Percentiles rank a stretch among this genome's conserved stretches.
Evolutionary conservation across 1,140 invertebrate genomes (phyloP).

Genomic region (Meloidogyne chitwoodi): DNA sequence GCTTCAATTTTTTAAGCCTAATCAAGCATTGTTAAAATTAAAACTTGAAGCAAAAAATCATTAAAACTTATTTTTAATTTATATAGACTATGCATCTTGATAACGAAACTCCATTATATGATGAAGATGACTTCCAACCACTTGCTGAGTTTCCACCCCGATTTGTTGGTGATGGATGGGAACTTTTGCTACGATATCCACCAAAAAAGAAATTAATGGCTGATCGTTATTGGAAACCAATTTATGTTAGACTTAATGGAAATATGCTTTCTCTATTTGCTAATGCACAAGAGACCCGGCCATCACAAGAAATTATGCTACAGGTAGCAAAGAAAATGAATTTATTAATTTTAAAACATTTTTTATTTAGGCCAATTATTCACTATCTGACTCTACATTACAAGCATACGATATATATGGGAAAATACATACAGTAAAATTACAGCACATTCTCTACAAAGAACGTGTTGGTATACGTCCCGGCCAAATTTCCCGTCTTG

Average conservation of each 20-base stretch:
- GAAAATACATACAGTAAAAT: conserved; percentile 96
- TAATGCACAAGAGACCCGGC: conserved; percentile 77
- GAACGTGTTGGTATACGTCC: conserved; percentile 91
- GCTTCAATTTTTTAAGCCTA: neutral
- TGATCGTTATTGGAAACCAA: conserved; percentile 92
- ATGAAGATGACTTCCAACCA: conserved; percentile 86
- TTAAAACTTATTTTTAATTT: neutral
- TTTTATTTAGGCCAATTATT: conserved; percentile 54
- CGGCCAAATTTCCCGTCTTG: conserved; percentile 62
- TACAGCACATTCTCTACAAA: conserved; percentile 97
- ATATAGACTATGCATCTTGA: neutral
- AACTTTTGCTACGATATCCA: conserved; percentile 75
- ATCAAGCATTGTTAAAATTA: neutral
- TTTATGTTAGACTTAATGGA: conserved; percentile 79
- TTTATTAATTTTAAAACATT: neutral
- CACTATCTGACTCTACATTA: conserved; percentile 51
- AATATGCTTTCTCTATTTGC: conserved; percentile 81
- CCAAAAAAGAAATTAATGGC: conserved; percentile 86
- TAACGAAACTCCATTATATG: conserved; percentile 72
- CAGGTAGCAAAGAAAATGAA: conserved; percentile 21
- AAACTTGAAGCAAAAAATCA: neutral
- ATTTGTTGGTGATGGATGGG: conserved; percentile 82
- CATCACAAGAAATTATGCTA: conserved; percentile 69
- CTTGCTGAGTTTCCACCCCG: conserved; percentile 78
- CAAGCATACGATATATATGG: conserved; percentile 79